Percentiles rank a stretch among this genome's conserved stretches.
Evolutionary conservation across 2,888 invertebrate species (phyloP).

Genomic region (Physocephala rufipes): DNA sequence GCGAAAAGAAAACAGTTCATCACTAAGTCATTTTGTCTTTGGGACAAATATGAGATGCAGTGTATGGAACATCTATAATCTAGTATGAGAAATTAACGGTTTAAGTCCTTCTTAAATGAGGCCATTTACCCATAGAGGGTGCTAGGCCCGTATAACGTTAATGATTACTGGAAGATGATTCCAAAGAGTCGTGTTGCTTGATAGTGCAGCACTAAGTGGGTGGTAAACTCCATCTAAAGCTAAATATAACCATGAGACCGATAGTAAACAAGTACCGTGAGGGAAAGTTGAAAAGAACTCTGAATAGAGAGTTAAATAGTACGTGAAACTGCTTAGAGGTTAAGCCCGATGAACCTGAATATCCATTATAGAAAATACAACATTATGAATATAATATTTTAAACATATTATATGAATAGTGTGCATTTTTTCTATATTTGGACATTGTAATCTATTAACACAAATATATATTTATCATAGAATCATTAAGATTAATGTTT

Average conservation of each 20-base stretch:
- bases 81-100: constrained; percentile 53
- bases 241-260: constrained; percentile 73
- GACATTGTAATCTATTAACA: constrained; percentile 69
- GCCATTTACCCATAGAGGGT: constrained; percentile 68
- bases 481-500: constrained; percentile 37
- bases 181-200: constrained; percentile 54
- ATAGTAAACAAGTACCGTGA: constrained; percentile 76
- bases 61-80: constrained; percentile 36
- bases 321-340: constrained; percentile 61
- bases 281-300: constrained; percentile 56
- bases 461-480: constrained; percentile 49
- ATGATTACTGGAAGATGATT: constrained; percentile 49
- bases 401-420: constrained; percentile 52
- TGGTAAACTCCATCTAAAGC: constrained; percentile 71
- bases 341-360: constrained; percentile 70
- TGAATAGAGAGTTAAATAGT: too few species aligned
- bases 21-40: constrained; percentile 52
- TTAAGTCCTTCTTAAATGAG: constrained; percentile 54
- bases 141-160: constrained; percentile 62
- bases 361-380: constrained; percentile 66
- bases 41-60: constrained; percentile 45
- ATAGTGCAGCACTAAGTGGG: constrained; percentile 45
- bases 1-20: constrained; percentile 48
- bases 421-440: constrained; percentile 67
- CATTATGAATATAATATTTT: constrained; percentile 50